Conservation (phyloP, 2,113 vertebrate species). For the Megalops atlanticus region DNA sequence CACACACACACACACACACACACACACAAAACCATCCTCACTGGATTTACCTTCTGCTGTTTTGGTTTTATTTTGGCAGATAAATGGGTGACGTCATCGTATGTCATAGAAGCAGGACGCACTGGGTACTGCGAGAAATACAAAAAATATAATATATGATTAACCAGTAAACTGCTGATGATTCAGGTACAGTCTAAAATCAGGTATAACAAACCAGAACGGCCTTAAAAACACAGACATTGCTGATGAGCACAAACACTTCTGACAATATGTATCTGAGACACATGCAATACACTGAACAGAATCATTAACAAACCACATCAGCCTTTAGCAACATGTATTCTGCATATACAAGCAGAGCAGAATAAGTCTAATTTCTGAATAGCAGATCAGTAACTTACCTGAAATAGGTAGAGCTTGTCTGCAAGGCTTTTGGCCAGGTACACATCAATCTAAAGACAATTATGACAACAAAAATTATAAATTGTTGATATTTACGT, state of each 20-base stretch:
- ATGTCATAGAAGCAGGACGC: constrained; percentile 88
- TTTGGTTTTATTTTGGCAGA: constrained; percentile 94
- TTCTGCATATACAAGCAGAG: neutral
- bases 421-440: constrained; percentile 94
- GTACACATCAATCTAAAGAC: constrained; percentile 87
- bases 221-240: neutral
- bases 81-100: constrained; percentile 86
- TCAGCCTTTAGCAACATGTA: neutral
- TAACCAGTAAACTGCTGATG: neutral
- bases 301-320: neutral
- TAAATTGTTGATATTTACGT: neutral
- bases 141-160: constrained; percentile 3
- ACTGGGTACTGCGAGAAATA: constrained; percentile 83
- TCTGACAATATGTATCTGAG: neutral
- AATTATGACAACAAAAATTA: neutral
- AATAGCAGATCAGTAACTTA: constrained; percentile 49
- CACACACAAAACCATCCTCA: neutral
- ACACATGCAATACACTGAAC: neutral
- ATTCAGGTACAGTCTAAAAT: neutral
- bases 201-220: neutral
- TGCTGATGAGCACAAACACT: neutral
- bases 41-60: constrained; percentile 83
- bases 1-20: neutral
- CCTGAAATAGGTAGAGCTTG: constrained; percentile 97
- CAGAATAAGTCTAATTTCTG: neutral